These are phyloP conservation scores for Nephrocerus scutellatus DNA, from an alignment of 2,888 invertebrate species.

Conservation along the genomic window DNA sequence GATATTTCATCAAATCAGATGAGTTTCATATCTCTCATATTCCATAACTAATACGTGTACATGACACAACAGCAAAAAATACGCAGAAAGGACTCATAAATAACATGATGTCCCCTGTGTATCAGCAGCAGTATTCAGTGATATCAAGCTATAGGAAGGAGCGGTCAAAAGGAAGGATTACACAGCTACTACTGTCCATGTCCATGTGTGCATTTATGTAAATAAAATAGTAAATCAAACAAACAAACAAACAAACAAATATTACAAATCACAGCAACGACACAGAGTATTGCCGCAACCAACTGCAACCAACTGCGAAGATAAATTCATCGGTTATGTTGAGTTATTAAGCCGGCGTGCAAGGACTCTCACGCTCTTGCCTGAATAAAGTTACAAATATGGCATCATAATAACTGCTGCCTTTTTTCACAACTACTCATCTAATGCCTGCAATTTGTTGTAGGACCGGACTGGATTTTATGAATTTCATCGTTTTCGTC, in stretches of 20 bases:
- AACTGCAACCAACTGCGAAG: slow-evolving; percentile 11
- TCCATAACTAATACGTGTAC: no score
- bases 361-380: no score
- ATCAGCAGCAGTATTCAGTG: no score
- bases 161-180: no score
- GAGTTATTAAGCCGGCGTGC: slow-evolving; percentile 27
- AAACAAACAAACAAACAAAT: not conserved
- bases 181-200: no score
- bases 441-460: slow-evolving; percentile 4
- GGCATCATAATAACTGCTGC: slow-evolving; percentile 3
- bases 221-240: slow-evolving; percentile 16
- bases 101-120: no score
- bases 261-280: not conserved
- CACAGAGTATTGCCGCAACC: not conserved
- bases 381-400: slow-evolving; percentile 1
- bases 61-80: no score
- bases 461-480: slow-evolving; percentile 1
- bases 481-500: no score
- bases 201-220: slow-evolving; percentile 15
- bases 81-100: no score
- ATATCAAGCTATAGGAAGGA: no score
- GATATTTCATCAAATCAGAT: no score
- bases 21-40: no score
- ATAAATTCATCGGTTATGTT: slow-evolving; percentile 29
- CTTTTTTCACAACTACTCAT: slow-evolving; percentile 1